Base-by-base conservation (phyloP, 2,888 invertebrate species). In the Frankliniella fusca region DNA sequence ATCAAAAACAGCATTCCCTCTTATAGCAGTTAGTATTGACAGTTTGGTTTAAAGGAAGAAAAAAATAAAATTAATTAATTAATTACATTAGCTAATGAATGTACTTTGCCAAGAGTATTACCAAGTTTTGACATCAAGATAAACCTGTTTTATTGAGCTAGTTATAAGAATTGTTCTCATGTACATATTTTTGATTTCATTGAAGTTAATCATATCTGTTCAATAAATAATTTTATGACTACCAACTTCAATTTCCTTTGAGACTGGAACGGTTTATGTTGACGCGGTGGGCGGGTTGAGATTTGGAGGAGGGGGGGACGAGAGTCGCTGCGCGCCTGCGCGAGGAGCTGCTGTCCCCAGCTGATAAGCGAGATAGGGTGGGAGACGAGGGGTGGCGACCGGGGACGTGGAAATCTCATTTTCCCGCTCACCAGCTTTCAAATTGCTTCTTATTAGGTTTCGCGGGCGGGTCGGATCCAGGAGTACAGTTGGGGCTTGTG, bases 361-460 rank as follows among this genome's bases (percentile, higher is more conserved):
- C 61, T 61, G 61, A 61, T 61, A 61, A n/a, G 61, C 61, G 12
- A 61, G 20, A 54, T 12, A n/a, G 70, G 11, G 9, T n/a, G 70
- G 27, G 9, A 12, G 70, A 8, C 23, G n/a, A 23, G 70, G 70
- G 70, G 70, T 23, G 23, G 9, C 70, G 54, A 12, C 23, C 70
- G 70, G 70, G 70, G 27, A 23, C 70, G 70, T 9, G 70, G 70
- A 76, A 76, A 76, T 12, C 27, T 76, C 23, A 27, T 76, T 76
- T 76, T 76, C 70, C 70, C 70, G 70, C 27, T 76, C 70, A 76
- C 70, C 70, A 76, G 70, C 70, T 76, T 76, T 76, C 70, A 76
- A 76, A 76, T 76, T 76, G 70, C 12, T 27, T 27, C 7, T 76
- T 23, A 76, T 76, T 76, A 12, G 70, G 70, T 76, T 76, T 11